Conservation (phyloP, 2,797 vertebrate genomes). For the Pseudomugil gertrudae region DNA sequence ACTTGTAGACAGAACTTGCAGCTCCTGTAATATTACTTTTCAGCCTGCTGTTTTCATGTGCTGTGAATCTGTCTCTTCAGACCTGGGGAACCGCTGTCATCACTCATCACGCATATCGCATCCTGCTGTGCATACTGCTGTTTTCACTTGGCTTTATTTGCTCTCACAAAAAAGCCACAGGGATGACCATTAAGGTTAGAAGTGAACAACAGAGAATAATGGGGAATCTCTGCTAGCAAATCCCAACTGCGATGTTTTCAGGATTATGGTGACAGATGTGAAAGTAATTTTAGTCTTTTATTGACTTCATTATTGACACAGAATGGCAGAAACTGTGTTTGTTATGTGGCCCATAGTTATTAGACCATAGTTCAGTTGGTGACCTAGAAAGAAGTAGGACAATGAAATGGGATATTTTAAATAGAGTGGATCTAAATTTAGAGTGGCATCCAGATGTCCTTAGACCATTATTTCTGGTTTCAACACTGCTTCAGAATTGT, state of each 20-base stretch:
- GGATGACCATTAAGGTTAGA: conserved; percentile 4
- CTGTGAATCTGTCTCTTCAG: conserved; percentile 42
- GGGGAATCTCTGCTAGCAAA: not conserved
- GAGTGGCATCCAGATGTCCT: not conserved
- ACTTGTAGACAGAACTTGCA: not conserved
- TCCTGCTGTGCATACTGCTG: conserved; percentile 19
- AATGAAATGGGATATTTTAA: not conserved
- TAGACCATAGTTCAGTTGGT: too few relatives aligned
- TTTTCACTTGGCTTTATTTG: conserved; percentile 24
- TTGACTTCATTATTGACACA: not conserved
- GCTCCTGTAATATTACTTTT: not conserved
- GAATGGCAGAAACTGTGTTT: not conserved
- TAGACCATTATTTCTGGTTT: not conserved
- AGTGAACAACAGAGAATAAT: not conserved
- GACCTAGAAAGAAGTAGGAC: too few relatives aligned
- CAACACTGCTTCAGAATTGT: not conserved
- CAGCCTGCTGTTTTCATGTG: conserved; percentile 20
- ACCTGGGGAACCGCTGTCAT: not conserved
- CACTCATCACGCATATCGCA: conserved; percentile 5
- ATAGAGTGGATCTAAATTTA: conserved; percentile 8
- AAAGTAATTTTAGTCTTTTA: not conserved
- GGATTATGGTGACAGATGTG: not conserved
- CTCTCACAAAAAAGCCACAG: conserved; percentile 4
- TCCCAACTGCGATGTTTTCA: conserved; percentile 1
- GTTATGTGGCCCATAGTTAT: not conserved